Evolutionary conservation across 2,888 invertebrate species (phyloP).

Genomic region (Tethea ocularis): DNA sequence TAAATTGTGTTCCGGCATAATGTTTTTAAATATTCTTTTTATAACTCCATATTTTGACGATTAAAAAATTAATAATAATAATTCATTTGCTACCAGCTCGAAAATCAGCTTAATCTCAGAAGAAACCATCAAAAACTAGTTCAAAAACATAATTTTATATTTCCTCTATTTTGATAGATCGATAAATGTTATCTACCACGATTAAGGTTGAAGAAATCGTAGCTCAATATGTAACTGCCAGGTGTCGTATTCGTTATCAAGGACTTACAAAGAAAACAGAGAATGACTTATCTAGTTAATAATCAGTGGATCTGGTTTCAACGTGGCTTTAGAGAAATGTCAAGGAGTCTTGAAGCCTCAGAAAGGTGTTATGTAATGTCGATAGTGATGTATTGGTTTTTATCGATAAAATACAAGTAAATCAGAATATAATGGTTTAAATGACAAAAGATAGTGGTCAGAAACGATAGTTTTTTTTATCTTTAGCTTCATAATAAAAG

Average conservation of each 20-base stretch:
- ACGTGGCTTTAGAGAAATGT: slow-evolving; percentile 19
- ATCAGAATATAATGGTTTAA: too few species aligned
- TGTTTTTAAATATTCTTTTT: too few species aligned
- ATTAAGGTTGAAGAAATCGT: neutral
- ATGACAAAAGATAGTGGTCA: too few species aligned
- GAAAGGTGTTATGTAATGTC: slow-evolving; percentile 9
- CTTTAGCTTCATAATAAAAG: too few species aligned
- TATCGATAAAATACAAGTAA: neutral
- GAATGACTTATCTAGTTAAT: slow-evolving; percentile 16
- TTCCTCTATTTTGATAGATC: neutral
- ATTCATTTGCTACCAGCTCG: too few species aligned
- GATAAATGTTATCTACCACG: neutral
- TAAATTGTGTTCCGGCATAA: too few species aligned
- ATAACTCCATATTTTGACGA: too few species aligned
- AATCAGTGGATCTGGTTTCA: slow-evolving; percentile 16
- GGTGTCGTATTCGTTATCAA: slow-evolving; percentile 9
- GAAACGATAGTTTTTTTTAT: too few species aligned
- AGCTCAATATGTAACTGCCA: slow-evolving; percentile 7
- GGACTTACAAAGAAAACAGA: slow-evolving; percentile 3
- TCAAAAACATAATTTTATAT: too few species aligned
- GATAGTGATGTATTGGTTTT: neutral
- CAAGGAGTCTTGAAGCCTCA: slow-evolving; percentile 15
- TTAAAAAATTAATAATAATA: too few species aligned
- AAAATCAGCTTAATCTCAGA: too few species aligned
- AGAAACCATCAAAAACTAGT: too few species aligned